Conservation (phyloP, 2,888 invertebrate species). For the Ashinkailepas kermadecensis region DNA sequence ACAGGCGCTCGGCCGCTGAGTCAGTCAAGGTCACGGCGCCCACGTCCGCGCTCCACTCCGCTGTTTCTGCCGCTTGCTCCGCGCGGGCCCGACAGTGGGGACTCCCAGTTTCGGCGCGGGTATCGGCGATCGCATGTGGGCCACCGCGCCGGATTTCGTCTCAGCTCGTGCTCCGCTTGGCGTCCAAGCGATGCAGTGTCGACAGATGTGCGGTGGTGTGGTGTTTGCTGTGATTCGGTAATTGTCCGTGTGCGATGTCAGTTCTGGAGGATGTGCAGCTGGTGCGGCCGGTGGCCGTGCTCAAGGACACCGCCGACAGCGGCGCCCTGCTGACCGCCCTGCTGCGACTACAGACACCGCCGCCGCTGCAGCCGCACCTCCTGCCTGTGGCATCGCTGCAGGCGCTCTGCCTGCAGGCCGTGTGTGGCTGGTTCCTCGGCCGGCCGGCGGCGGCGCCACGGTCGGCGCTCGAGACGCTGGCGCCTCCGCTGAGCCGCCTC, state of each 20-base stretch:
- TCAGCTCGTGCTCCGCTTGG: no score
- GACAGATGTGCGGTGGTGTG: no score
- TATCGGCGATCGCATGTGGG: no score
- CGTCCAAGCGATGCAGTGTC: no score
- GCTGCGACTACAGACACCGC: slow-evolving; percentile 4
- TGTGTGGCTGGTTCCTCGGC: not conserved
- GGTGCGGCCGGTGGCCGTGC: not conserved
- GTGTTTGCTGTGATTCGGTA: no score
- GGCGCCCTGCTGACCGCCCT: not conserved
- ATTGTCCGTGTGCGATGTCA: not conserved
- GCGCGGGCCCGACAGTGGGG: not conserved
- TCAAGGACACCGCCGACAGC: not conserved
- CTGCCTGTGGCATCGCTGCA: not conserved
- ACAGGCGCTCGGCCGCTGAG: not conserved
- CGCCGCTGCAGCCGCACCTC: not conserved
- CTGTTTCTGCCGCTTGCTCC: not conserved
- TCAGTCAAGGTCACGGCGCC: not conserved
- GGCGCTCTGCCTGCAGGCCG: not conserved
- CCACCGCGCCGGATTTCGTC: no score
- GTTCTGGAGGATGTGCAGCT: not conserved
- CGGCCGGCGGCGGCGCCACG: not conserved
- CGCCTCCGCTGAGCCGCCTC: not conserved
- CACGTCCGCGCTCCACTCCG: not conserved
- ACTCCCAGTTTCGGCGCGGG: no score
- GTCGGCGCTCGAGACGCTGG: not conserved